Evolutionary conservation across 1,140 invertebrate genomes (phyloP).

Genomic region (Dendroctonus ponderosae): DNA sequence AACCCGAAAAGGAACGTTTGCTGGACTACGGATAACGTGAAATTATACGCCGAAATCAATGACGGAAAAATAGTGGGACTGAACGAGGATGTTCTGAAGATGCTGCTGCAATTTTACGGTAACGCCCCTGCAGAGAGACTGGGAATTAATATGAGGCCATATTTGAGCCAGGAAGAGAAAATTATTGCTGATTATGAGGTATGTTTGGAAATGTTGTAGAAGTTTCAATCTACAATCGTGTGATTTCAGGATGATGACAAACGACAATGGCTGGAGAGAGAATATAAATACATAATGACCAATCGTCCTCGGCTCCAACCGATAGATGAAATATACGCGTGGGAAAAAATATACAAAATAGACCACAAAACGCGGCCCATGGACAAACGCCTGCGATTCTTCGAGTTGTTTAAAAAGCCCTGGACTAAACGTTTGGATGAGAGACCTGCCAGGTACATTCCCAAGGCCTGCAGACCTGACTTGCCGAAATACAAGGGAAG

Average conservation of each 20-base stretch:
- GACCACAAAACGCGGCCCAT: slow-evolving; percentile 62
- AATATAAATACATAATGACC: slow-evolving; percentile 66
- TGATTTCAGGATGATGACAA: slow-evolving; percentile 57
- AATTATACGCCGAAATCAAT: slow-evolving; percentile 74
- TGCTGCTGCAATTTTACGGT: slow-evolving; percentile 72
- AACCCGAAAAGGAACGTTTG: slow-evolving; percentile 78
- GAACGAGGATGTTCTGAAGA: slow-evolving; percentile 76
- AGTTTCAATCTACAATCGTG: not conserved
- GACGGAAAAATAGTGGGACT: slow-evolving; percentile 71
- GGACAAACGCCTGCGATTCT: slow-evolving; percentile 66
- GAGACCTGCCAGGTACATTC: slow-evolving; percentile 65
- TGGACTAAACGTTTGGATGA: slow-evolving; percentile 62
- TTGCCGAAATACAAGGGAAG: slow-evolving; percentile 55
- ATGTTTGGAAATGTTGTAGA: not conserved
- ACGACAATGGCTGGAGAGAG: slow-evolving; percentile 65
- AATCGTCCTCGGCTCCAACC: slow-evolving; percentile 62
- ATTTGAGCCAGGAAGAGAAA: slow-evolving; percentile 60
- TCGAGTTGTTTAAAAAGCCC: slow-evolving; percentile 63
- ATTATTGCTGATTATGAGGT: slow-evolving; percentile 64
- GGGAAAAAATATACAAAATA: slow-evolving; percentile 77
- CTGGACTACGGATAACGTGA: slow-evolving; percentile 69
- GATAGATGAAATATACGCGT: slow-evolving; percentile 67
- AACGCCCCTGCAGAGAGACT: slow-evolving; percentile 64
- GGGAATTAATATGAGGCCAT: slow-evolving; percentile 70
- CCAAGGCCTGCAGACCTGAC: slow-evolving; percentile 59